phyloP scores from a whole-genome alignment of 2,797 vertebrate genomes.

The Pteropus rufus region DNA sequence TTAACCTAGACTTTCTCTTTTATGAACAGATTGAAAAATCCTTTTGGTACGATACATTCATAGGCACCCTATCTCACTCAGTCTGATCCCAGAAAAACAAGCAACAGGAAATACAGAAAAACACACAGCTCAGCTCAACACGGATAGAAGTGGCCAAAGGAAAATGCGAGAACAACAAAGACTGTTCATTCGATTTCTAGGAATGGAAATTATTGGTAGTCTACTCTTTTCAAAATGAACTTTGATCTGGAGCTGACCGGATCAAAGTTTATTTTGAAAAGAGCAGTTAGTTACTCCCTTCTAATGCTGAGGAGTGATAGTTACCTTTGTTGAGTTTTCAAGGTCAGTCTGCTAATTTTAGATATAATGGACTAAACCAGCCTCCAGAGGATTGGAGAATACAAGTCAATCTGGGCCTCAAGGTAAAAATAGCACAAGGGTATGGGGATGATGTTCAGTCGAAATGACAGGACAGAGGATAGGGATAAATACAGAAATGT shows the following conservation, averaged over 20 bases:
- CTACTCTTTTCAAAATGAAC: slow-evolving; percentile 48
- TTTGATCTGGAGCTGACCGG: neutral
- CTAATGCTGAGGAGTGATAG: neutral
- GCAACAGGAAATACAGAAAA: slow-evolving; percentile 36
- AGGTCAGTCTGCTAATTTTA: neutral
- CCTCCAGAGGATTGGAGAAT: neutral
- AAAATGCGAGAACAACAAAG: slow-evolving; percentile 33
- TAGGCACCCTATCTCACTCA: neutral
- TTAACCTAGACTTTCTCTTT: neutral
- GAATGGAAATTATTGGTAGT: slow-evolving; percentile 47
- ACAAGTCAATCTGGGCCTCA: neutral
- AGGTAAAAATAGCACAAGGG: neutral
- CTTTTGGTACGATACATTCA: neutral
- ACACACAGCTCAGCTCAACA: neutral
- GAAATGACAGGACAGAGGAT: neutral
- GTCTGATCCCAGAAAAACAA: slow-evolving; percentile 42
- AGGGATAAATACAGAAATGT: neutral
- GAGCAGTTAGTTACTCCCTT: neutral
- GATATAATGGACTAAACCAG: neutral
- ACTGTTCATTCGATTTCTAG: slow-evolving; percentile 55
- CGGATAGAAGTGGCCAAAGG: slow-evolving; percentile 30
- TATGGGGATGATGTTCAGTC: neutral
- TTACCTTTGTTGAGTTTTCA: neutral
- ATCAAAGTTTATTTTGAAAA: neutral
- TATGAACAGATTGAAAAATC: neutral